Conservation (phyloP, 1,140 invertebrate genomes). For the Lutraria rhynchaena region DNA sequence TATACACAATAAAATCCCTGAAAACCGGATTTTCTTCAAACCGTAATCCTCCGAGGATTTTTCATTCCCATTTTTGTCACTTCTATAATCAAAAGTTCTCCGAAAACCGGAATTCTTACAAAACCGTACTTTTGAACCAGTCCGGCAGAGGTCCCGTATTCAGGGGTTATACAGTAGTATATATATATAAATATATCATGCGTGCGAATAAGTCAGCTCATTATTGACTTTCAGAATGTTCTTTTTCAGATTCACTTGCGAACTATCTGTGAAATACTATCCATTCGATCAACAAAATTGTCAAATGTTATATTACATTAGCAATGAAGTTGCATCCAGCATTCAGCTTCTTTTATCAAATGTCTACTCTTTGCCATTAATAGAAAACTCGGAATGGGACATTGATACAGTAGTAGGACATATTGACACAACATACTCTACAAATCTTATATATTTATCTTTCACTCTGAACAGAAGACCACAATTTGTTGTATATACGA, state of each 20-base stretch:
- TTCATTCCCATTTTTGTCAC: too few relatives aligned
- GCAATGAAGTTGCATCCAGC: background rate
- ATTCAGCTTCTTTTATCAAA: background rate
- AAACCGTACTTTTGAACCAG: too few relatives aligned
- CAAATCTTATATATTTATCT: background rate
- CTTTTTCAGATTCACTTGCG: slow-evolving; percentile 19
- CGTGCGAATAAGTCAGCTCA: too few relatives aligned
- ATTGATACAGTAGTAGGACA: background rate
- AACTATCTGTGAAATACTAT: slow-evolving; percentile 10
- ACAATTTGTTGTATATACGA: slow-evolving; percentile 13
- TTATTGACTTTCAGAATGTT: too few relatives aligned
- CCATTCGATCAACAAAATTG: slow-evolving; percentile 34
- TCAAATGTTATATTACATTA: background rate
- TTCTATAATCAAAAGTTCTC: too few relatives aligned
- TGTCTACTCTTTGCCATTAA: background rate
- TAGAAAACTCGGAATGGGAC: slow-evolving; percentile 29
- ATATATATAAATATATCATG: too few relatives aligned
- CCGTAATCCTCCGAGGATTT: too few relatives aligned
- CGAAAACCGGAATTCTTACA: too few relatives aligned
- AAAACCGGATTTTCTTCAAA: too few relatives aligned
- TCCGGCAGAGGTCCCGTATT: too few relatives aligned
- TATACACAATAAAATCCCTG: too few relatives aligned
- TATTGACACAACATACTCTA: background rate
- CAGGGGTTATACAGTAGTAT: too few relatives aligned
- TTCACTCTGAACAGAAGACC: slow-evolving; percentile 1